These are phyloP conservation scores for Ivindomyrus marchei DNA, from an alignment of 2,113 vertebrate species.

Conservation along the genomic window DNA sequence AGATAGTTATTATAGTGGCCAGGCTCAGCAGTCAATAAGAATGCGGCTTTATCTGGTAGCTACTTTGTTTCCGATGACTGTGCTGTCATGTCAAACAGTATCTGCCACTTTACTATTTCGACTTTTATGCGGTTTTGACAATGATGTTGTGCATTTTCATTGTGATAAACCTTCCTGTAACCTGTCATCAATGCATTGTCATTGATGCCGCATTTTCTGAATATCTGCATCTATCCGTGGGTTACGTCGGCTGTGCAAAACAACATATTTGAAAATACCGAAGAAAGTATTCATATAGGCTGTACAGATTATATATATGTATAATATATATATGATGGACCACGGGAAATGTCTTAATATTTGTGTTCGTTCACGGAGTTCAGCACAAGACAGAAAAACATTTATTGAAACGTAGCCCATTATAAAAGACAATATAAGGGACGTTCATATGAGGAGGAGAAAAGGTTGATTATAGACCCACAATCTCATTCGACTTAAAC, in stretches of 20 bases:
- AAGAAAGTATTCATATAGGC: not conserved
- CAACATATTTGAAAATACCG: not conserved
- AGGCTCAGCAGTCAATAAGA: not conserved
- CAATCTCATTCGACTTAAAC: not conserved
- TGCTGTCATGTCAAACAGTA: not conserved
- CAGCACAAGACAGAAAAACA: not conserved
- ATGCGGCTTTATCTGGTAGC: not conserved
- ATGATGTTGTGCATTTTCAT: not conserved
- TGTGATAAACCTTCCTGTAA: not conserved
- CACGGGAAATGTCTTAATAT: not conserved
- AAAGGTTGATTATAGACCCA: not conserved
- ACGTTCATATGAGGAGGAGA: not conserved
- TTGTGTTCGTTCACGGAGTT: not conserved
- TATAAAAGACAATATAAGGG: not conserved
- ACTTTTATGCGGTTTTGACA: not conserved
- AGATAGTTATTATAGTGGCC: not conserved
- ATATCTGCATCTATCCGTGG: not conserved
- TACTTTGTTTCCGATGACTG: not conserved
- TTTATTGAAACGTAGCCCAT: not conserved
- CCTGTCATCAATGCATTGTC: not conserved
- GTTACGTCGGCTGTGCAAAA: not conserved
- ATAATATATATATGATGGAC: not conserved
- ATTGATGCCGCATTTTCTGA: not conserved
- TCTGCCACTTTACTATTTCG: not conserved
- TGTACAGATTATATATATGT: not conserved